These are phyloP conservation scores for Leptoteleia sp. DNA, from an alignment of 1,140 invertebrate genomes.

Conservation along the genomic window DNA sequence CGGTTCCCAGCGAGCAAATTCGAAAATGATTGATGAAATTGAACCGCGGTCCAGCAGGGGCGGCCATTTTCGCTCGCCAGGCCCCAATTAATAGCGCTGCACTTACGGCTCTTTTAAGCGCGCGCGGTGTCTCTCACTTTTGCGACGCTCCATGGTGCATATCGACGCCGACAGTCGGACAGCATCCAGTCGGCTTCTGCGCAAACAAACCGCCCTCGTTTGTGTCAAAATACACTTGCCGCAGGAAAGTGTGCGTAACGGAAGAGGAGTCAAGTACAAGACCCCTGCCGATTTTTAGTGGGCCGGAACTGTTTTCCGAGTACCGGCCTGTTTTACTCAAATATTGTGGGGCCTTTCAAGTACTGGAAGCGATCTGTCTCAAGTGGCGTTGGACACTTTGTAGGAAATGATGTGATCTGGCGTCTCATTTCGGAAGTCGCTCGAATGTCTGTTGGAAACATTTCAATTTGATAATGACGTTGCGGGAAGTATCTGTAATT, in stretches of 20 bases:
- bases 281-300: constrained; percentile 50
- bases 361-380: constrained; percentile 23
- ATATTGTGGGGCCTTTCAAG: constrained; percentile 54
- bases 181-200: constrained; percentile 61
- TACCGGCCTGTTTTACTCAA: constrained; percentile 57
- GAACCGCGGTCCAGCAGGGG: constrained; percentile 61
- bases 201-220: constrained; percentile 62
- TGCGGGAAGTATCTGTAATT: too few species aligned
- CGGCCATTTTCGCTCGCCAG: constrained; percentile 38
- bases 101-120: constrained; percentile 69
- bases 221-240: constrained; percentile 63
- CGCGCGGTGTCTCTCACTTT: constrained; percentile 61
- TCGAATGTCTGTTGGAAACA: background rate
- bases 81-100: constrained; percentile 72
- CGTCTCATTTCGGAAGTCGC: constrained; percentile 5
- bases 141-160: constrained; percentile 73
- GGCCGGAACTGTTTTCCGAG: constrained; percentile 63
- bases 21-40: constrained; percentile 74
- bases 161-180: constrained; percentile 74
- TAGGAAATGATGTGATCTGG: constrained; percentile 23
- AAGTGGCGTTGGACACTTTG: constrained; percentile 26
- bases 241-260: constrained; percentile 59
- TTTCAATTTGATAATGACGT: constrained; percentile 1
- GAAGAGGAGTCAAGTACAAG: constrained; percentile 42
- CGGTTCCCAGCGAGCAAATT: constrained; percentile 63